Conservation (phyloP, 37 sponge, comb jelly and placozoan species). For the Dysidea cf. avara region DNA sequence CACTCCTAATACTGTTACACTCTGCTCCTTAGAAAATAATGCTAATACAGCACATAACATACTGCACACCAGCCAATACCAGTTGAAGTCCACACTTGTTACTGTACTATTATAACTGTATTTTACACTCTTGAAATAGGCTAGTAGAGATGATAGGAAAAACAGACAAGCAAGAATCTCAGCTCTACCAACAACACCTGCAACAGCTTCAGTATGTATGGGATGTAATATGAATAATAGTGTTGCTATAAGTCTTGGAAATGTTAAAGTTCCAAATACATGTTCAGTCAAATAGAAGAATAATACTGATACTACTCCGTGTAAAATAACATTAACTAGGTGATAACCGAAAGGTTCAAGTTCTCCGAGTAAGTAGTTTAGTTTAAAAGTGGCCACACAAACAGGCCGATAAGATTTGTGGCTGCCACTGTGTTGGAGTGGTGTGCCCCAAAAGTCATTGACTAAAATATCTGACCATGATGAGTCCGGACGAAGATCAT, state of each 20-base stretch:
- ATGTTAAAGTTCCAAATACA: neutral
- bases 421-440: conserved; percentile 28
- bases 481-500: conserved; percentile 22
- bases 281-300: conserved; percentile 7
- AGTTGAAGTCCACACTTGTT: neutral
- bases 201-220: conserved; percentile 92
- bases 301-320: conserved; percentile 58
- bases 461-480: conserved; percentile 27
- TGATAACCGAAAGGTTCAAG: conserved; percentile 64
- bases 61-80: conserved; percentile 4
- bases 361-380: conserved; percentile 64
- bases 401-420: conserved; percentile 66
- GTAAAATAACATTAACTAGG: conserved; percentile 68
- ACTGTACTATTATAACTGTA: neutral
- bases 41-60: conserved; percentile 8
- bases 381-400: conserved; percentile 31
- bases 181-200: conserved; percentile 84
- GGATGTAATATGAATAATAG: conserved; percentile 85
- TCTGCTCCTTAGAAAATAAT: conserved; percentile 53
- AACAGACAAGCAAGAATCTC: conserved; percentile 78
- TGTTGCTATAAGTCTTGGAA: conserved; percentile 23
- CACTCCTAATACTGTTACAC: conserved; percentile 59
- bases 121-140: conserved; percentile 21
- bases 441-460: conserved; percentile 65
- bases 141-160: conserved; percentile 60